Evolutionary conservation across 2,113 vertebrate species (phyloP).

Genomic region (Mionectes macconnelli): DNA sequence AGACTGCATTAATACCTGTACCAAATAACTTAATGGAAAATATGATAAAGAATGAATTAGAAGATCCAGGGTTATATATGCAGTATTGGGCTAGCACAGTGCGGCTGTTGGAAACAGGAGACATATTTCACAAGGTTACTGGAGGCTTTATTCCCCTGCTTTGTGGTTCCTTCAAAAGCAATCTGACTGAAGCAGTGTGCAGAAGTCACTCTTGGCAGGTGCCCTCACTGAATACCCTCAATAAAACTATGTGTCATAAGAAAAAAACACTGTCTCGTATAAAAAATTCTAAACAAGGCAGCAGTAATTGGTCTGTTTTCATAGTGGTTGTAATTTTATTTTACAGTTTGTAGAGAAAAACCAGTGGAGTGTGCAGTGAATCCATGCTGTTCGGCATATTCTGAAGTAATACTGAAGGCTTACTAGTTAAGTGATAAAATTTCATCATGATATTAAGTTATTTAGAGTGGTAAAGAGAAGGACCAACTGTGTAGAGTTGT

Average conservation of each 20-base stretch:
- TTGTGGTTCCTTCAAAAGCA: neutral
- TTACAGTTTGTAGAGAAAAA: neutral
- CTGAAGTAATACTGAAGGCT: neutral
- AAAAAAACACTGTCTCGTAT: neutral
- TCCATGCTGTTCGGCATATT: neutral
- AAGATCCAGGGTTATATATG: neutral
- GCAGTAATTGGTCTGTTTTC: neutral
- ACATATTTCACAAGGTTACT: neutral
- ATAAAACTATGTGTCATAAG: neutral
- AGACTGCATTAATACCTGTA: neutral
- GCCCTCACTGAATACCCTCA: neutral
- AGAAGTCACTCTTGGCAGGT: neutral
- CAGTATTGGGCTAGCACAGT: neutral
- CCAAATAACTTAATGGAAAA: neutral
- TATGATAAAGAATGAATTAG: neutral
- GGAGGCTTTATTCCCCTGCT: neutral
- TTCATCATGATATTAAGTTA: neutral
- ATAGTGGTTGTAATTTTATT: neutral
- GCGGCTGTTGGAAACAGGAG: neutral
- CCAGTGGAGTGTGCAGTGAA: neutral
- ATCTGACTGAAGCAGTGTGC: neutral
- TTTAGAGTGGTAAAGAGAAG: neutral
- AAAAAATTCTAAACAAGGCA: neutral
- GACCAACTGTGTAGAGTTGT: neutral
- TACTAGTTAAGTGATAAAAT: neutral